Base-by-base conservation (phyloP, 2,113 vertebrate genomes). In the Myotis brandtii region DNA sequence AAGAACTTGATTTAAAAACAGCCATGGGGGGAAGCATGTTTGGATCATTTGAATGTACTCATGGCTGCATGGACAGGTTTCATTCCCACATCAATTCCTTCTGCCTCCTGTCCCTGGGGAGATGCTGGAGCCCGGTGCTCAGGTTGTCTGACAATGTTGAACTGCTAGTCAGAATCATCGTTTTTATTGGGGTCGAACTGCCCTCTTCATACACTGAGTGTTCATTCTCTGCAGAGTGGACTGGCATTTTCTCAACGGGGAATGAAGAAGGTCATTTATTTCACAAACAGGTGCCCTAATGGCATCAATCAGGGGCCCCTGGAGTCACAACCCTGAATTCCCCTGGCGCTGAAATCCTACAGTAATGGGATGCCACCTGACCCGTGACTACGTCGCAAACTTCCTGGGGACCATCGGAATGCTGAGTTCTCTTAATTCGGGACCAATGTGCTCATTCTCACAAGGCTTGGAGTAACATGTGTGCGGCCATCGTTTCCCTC, bases 311-410 rank as follows among this genome's bases (percentile, higher is more conserved):
- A 16, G 4, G 0, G 16, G 48, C 46, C 23, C 17, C 70, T 18
- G 48, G 50, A 69, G 10, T 20, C 12, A 50, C 48, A 1, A 6
- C 8, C 10, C 1, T 1, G 9, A 9, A 4, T 9, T 48, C 50
- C 10, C 17, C 34, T 1, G 52, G 5, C 27, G 34, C 34, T 62
- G 11, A 0, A 20, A 9, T 0, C 5, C 5, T 0, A 4, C 14
- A 43, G 27, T 8, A 0, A 14, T 27, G 25, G 9, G 56, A 18
- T 23, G 17, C 6, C 48, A 4, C 40, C 54, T 6, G 59, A 66
- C 23, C 0, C 0, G 1, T 27, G 62, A 52, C 84, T 66, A 0
- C 25, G 1, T 0, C 1, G 46, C 30, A 9, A 12, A 14, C 46
- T 54, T 40, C 4, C 0, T 4, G 40, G 48, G 50, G 27, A 72